Base-by-base conservation (phyloP, 2,113 vertebrate species). In the Orientallactaga bullata region DNA sequence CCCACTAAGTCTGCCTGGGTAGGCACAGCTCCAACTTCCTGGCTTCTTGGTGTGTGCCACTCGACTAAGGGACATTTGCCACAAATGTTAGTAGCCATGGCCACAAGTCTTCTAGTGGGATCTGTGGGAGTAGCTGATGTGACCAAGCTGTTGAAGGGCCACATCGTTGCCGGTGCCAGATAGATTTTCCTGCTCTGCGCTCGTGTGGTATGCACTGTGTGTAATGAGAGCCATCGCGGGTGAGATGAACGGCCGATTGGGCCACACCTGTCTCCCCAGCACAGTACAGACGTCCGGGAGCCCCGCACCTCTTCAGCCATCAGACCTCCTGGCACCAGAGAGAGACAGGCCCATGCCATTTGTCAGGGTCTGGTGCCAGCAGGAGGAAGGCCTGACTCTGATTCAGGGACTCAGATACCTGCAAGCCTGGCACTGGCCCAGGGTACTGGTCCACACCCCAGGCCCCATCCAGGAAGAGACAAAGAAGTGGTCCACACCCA, bases 241-340 rank as follows among this genome's bases (percentile, higher is more conserved):
- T 92, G 83, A 97, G 98, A 98, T 98, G 98, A 96, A 92, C 96
- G 47, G 88, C 91, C 2, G 98, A 98, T 98, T 97, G 97, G 93
- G 95, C 95, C 95, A 82, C 23, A 47, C 97, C 98, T 96, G 97
- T 97, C 97, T 98, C 96, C 95, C 91, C 92, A 92, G 91, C 93
- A 92, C 66, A 90, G 97, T 94, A 88, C 96, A 97, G 96, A 97
- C 93, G 88, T 92, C 91, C 30, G 84, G 90, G 86, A 86, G 97
- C 97, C 89, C 96, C 0, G n/a, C 77, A 72, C 96, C 97, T 95
- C 95, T 94, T 42, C 90, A 94, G 97, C 96, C 97, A 79, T 97
- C 97, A 98, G 98, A 98, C 98, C 98, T 98, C 96, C 96, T 97
- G 98, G 98, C 98, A 98, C 98, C 98, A 97, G 91, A 60, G 97